Percentiles rank a stretch among this genome's conserved stretches.
phyloP scores from a whole-genome alignment of 1,140 invertebrate species.

The Metopolophium dirhodum region DNA sequence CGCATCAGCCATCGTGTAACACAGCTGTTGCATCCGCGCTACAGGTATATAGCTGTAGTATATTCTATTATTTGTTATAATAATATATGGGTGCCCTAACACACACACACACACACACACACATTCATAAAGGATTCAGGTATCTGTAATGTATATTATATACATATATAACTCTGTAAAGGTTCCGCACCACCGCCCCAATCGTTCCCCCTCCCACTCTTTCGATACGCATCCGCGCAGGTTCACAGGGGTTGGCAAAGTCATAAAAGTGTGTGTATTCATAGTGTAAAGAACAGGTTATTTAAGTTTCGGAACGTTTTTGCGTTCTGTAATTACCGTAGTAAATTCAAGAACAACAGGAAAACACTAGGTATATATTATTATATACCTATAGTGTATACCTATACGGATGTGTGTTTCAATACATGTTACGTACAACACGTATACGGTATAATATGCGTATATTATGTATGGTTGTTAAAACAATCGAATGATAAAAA shows the following conservation, averaged over 20 bases:
- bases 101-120: not conserved
- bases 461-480: conserved; percentile 1
- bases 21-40: not conserved
- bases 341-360: not conserved
- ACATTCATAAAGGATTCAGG: not conserved
- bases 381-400: not conserved
- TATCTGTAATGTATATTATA: not conserved
- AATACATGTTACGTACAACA: not conserved
- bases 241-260: conserved; percentile 44
- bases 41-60: not conserved
- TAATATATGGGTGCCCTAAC: not conserved
- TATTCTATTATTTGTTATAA: not conserved
- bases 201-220: not conserved
- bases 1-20: not conserved
- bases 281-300: not conserved
- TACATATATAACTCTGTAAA: not conserved
- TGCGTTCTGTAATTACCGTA: not conserved
- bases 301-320: not conserved
- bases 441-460: not conserved
- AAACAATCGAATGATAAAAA: conserved; percentile 18
- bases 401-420: not conserved
- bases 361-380: not conserved
- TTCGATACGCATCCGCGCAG: conserved; percentile 14
- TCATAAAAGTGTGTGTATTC: not conserved
- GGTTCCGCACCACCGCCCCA: not conserved